Percentiles rank a stretch among this genome's conserved stretches.
These are phyloP conservation scores for Morinoia aosen DNA, from an alignment of 2,888 invertebrate species.

Conservation along the genomic window DNA sequence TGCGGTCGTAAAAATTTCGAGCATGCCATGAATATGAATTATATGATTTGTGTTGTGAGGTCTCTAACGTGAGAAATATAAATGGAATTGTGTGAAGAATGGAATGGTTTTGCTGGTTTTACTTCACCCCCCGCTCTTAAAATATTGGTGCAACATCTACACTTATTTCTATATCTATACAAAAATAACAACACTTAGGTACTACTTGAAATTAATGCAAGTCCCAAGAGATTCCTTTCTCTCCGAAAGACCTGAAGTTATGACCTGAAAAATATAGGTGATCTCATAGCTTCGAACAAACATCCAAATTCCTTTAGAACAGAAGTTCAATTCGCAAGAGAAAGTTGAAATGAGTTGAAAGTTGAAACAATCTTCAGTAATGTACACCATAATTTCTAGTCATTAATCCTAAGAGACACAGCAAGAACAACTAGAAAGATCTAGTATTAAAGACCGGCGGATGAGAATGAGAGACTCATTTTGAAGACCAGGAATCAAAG, in stretches of 20 bases:
- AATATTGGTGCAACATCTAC: background rate
- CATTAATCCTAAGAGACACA: conserved; percentile 53
- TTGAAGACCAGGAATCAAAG: background rate
- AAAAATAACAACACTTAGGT: too few species aligned
- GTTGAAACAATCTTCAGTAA: background rate
- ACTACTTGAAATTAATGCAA: background rate
- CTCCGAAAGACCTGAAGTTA: too few species aligned
- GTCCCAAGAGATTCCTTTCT: background rate
- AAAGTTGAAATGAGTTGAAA: background rate
- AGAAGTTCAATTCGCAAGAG: background rate
- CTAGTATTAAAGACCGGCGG: conserved; percentile 49
- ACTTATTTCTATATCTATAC: background rate
- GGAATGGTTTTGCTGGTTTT: background rate
- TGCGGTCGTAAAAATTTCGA: background rate
- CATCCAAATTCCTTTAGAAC: background rate
- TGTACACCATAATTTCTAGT: background rate
- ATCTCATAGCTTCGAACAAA: background rate
- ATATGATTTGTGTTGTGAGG: background rate
- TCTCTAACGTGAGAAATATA: background rate
- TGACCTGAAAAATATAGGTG: background rate
- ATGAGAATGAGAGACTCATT: background rate
- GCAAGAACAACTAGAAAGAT: conserved; percentile 55
- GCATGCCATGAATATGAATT: background rate
- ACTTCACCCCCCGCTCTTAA: background rate
- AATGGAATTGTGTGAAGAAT: background rate